phyloP scores from a whole-genome alignment of 2,113 vertebrate species.

The Falcunculus frontatus region DNA sequence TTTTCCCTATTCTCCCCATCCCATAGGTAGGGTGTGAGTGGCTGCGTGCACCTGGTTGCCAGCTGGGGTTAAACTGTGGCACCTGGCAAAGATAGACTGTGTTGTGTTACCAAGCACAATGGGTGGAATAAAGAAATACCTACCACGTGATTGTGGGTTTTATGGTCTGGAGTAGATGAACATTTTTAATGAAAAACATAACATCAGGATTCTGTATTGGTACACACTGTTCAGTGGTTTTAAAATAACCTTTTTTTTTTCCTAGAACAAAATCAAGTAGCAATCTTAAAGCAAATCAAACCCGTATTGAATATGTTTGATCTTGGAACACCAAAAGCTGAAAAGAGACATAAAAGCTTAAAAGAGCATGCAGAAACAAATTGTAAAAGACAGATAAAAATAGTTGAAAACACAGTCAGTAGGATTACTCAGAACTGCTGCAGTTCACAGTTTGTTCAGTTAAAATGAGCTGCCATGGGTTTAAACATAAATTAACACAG shows the following conservation, averaged over 20 bases:
- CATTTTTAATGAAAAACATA: slow-evolving; percentile 30
- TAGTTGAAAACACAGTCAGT: background rate
- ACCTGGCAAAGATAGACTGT: background rate
- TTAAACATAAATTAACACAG: background rate
- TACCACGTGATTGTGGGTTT: background rate
- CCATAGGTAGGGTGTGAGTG: background rate
- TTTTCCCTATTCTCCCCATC: background rate
- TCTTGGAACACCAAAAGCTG: background rate
- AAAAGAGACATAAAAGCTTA: background rate
- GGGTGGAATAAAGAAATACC: background rate
- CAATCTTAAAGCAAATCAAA: background rate
- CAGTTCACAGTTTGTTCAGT: background rate
- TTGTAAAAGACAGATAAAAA: background rate
- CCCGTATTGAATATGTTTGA: background rate
- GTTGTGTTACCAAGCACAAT: background rate
- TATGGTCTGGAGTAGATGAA: slow-evolving; percentile 15
- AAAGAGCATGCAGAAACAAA: background rate
- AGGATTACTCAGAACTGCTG: background rate
- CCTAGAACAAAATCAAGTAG: background rate
- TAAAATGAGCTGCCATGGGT: background rate
- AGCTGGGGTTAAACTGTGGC: background rate
- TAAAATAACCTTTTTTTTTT: background rate
- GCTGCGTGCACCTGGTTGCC: background rate
- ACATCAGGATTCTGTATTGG: background rate
- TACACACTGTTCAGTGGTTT: background rate